phyloP scores from a whole-genome alignment of 2,797 vertebrate species.

The Epinephelus coioides region DNA sequence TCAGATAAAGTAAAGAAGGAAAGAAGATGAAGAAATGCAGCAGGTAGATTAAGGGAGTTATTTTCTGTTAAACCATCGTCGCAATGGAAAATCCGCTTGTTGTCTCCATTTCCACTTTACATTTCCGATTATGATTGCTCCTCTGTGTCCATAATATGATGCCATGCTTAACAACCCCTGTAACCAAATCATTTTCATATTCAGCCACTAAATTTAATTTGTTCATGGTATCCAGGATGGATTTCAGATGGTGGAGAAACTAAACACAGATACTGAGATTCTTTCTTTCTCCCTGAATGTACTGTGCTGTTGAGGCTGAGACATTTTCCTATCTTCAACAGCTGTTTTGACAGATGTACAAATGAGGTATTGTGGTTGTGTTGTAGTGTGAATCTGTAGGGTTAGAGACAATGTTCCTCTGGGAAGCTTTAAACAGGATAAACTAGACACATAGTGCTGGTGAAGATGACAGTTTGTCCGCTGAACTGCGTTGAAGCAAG shows the following conservation, averaged over 20 bases:
- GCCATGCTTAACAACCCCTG: slow-evolving; percentile 31
- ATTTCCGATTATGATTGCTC: slow-evolving; percentile 38
- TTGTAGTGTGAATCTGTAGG: neutral
- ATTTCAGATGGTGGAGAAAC: slow-evolving; percentile 19
- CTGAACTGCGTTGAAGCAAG: too few species aligned
- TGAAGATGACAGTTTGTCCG: too few species aligned
- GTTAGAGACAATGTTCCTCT: neutral
- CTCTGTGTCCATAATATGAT: slow-evolving; percentile 35
- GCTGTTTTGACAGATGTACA: slow-evolving; percentile 8
- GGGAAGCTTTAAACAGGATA: too few species aligned
- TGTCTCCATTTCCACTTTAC: slow-evolving; percentile 40
- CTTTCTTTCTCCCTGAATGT: neutral
- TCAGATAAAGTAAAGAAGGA: neutral
- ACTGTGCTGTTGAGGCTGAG: too few species aligned
- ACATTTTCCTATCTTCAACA: neutral
- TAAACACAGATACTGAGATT: neutral
- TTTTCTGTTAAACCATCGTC: slow-evolving; percentile 15
- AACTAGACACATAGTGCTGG: too few species aligned
- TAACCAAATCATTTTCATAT: slow-evolving; percentile 68
- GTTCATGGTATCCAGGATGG: slow-evolving; percentile 17
- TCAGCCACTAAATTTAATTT: slow-evolving; percentile 60
- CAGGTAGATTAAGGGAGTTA: slow-evolving; percentile 15
- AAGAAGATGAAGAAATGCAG: neutral
- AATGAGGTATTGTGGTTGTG: neutral
- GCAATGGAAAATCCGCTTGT: slow-evolving; percentile 18